Percentiles rank a stretch among this genome's conserved stretches.
These are phyloP conservation scores for Rostratula benghalensis DNA, from an alignment of 2,113 vertebrate genomes.

Conservation along the genomic window DNA sequence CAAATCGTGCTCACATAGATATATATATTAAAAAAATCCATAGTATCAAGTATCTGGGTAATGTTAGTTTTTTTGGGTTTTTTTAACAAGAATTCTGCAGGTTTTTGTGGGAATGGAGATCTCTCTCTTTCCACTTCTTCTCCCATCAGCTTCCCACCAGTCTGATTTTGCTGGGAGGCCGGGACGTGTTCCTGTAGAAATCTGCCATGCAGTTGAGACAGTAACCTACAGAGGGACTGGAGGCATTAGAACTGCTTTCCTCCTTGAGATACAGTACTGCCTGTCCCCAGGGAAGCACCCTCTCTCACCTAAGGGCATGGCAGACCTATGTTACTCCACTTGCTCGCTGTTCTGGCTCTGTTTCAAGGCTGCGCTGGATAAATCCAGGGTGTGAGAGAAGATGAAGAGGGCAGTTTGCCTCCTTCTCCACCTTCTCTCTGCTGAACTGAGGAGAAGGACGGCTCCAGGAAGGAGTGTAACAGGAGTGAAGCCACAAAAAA, in stretches of 20 bases:
- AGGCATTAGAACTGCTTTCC: not conserved
- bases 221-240: not conserved
- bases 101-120: not conserved
- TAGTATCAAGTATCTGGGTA: not conserved
- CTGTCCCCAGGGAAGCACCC: not conserved
- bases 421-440: not conserved
- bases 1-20: not conserved
- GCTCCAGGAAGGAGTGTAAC: not conserved
- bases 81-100: not conserved
- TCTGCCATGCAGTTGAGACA: not conserved
- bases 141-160: not conserved
- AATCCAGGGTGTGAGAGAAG: not conserved
- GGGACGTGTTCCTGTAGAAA: not conserved
- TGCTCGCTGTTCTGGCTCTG: not conserved
- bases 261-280: not conserved
- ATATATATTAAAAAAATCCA: not conserved
- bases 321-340: not conserved
- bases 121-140: not conserved
- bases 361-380: not conserved
- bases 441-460: not conserved
- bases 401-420: not conserved
- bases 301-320: not conserved
- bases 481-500: not conserved
- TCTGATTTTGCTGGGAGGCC: not conserved
- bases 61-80: not conserved